Base-by-base conservation (phyloP, 2,797 vertebrate genomes). In the Mastacembelus armatus region DNA sequence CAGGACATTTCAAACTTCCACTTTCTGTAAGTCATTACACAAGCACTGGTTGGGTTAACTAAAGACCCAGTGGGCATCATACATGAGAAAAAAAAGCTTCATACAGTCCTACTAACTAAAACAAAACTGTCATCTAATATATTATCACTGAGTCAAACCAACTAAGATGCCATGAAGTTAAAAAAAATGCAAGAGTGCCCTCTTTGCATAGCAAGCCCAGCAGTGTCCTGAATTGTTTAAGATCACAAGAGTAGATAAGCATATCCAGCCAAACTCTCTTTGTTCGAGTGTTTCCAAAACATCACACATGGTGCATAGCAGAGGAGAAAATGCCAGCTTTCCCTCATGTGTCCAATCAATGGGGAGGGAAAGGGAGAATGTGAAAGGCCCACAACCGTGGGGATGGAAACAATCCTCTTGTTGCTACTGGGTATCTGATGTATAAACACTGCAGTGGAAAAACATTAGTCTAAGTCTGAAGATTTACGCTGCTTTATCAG, bases 391-490 rank as follows among this genome's bases (percentile, higher is more conserved):
- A 78, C 68, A 69, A 86, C 89, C 88, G 79, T 62, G 3, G 82
- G 83, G 85, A 78, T 85, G 83, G 67, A 89, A 82, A 81, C 85
- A 80, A 87, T 86, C 87, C 85, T 75, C 83, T 51, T 76, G 84
- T 89, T 77, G 89, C 90, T 89, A 91, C 88, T 27, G 87, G 78
- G 88, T 89, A 90, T 88, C 83, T 85, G 87, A 67, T 74, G 66
- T 83, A 71, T 86, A 91, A 90, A 91, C 88, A 88, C 43, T 43
- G 82, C 79, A 38, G 60, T 89, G 87, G 78, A 87, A 89, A 89
- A 90, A 91, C 90, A 91, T 91, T 89, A 87, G 86, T 88, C 85
- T 80, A 81, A 82, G 83, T 88, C 80, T 77, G 66, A 58, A 79
- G 62, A 88, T 91, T 88, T 90, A 90, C 76, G 77, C 81, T 78